Base-by-base conservation (phyloP, 1,140 invertebrate species). In the Asbolus verrucosus region DNA sequence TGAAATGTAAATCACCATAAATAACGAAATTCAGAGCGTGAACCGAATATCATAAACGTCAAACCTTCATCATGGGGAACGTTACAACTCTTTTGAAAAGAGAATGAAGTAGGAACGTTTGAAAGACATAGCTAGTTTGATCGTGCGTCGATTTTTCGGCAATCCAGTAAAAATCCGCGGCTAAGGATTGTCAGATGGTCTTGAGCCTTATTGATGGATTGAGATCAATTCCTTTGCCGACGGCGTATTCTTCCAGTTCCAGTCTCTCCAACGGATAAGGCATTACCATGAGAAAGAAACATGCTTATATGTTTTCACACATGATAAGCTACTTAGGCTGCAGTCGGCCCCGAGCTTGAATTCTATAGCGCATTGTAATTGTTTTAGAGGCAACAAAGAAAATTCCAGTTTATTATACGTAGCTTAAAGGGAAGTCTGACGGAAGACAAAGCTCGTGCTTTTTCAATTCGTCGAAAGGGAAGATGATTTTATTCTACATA, bases 131-230 rank as follows among this genome's bases (percentile, higher is more conserved):
- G 67, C 61, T 21, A 33, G 65, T 33, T 63, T 70, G 68, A 73
- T 73, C 71, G 65, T 46, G 65, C 69, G 65, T 71, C 50, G 69
- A 67, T 71, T 70, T 69, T 73, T 66, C 71, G 63, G 61, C 69
- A 70, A 73, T 73, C 71, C 69, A 73, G 62, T 73, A 50, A 33
- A 71, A 73, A 71, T 73, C 69, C 66, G 39, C 65, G 43, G 60
- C 72, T 71, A 69, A 70, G 61, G 65, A 67, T 43, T 70, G 72
- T 73, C 72, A 73, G 69, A 73, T 71, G 60, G 38, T 59, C 13
- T 11, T 68, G 65, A 73, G 70, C 69, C 72, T 68, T 73, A 73
- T 73, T 73, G 72, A 73, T 73, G 62, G 69, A 73, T 73, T 69
- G 67, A 50, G 43, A 50, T 69, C 50, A 69, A 60, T 61, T 43